These are phyloP conservation scores for Ceratosolen solmsi DNA, from an alignment of 1,140 invertebrate genomes.

Conservation along the genomic window DNA sequence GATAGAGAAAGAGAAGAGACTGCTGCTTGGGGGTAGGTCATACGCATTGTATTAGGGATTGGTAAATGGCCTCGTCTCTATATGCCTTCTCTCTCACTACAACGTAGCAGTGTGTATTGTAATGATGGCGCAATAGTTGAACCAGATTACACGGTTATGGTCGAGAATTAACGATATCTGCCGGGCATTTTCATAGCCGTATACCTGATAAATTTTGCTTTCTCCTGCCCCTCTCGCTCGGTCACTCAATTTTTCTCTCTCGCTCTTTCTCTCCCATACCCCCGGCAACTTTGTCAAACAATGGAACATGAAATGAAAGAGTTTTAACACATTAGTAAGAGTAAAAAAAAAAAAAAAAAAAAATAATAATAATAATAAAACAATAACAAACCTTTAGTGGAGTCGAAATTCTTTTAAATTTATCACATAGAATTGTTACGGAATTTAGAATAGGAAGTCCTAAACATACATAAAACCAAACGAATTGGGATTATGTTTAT, in stretches of 20 bases:
- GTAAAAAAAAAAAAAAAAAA: background rate
- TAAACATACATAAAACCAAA: background rate
- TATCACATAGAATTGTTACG: background rate
- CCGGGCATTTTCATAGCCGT: constrained; percentile 21
- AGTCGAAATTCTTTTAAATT: background rate
- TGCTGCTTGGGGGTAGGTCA: constrained; percentile 26
- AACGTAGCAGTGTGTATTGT: constrained; percentile 16
- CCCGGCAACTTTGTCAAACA: no score
- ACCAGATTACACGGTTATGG: constrained; percentile 53
- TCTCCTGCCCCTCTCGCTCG: background rate
- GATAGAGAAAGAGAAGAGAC: constrained; percentile 50
- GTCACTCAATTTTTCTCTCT: no score
- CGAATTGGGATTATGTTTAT: background rate
- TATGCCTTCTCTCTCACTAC: background rate
- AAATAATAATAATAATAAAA: background rate
- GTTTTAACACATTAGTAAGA: no score
- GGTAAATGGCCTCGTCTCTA: constrained; percentile 44
- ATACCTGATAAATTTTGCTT: constrained; percentile 47
- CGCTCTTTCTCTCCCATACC: no score
- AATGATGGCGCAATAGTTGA: constrained; percentile 53
- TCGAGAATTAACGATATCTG: constrained; percentile 52
- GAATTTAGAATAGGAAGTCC: background rate
- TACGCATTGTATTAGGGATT: constrained; percentile 22
- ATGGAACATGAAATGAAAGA: no score
- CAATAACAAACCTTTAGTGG: background rate